These are phyloP conservation scores for Cheilosia urbana DNA, from an alignment of 2,888 invertebrate species.

Conservation along the genomic window DNA sequence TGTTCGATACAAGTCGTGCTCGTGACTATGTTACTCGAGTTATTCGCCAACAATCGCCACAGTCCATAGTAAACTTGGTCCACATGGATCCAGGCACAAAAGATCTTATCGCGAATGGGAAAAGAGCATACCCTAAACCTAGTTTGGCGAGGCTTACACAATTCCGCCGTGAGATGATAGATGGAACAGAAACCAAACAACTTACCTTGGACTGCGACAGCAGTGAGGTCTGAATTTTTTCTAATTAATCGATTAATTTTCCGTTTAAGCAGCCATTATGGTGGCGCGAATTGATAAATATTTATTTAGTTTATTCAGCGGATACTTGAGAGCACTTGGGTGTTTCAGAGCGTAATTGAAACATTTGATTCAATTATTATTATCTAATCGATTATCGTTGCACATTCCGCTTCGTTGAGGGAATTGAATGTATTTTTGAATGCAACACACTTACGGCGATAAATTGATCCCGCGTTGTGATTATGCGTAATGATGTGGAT, in stretches of 20 bases:
- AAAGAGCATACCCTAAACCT: conserved; percentile 34
- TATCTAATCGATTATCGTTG: conserved; percentile 18
- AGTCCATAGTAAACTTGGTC: neutral
- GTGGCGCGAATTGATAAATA: conserved; percentile 50
- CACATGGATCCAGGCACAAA: neutral
- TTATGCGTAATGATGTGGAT: conserved; percentile 41
- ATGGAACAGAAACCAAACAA: conserved; percentile 26
- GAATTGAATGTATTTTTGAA: conserved; percentile 3
- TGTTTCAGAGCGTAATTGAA: neutral
- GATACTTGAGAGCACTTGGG: neutral
- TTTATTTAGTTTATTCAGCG: conserved; percentile 52
- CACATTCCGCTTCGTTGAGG: conserved; percentile 1
- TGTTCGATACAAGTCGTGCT: conserved; percentile 24
- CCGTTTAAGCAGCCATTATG: conserved; percentile 24
- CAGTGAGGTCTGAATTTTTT: neutral
- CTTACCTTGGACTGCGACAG: neutral
- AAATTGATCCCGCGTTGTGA: conserved; percentile 23
- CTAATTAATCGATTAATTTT: conserved; percentile 51
- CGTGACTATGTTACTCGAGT: conserved; percentile 68
- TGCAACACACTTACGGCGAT: neutral
- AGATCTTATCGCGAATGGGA: conserved; percentile 46
- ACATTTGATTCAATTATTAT: conserved; percentile 1
- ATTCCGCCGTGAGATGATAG: conserved; percentile 32
- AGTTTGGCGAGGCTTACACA: conserved; percentile 27
- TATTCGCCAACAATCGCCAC: conserved; percentile 23